Evolutionary conservation across 2,888 invertebrate species (phyloP).

Genomic region (Mystacides longicornis): DNA sequence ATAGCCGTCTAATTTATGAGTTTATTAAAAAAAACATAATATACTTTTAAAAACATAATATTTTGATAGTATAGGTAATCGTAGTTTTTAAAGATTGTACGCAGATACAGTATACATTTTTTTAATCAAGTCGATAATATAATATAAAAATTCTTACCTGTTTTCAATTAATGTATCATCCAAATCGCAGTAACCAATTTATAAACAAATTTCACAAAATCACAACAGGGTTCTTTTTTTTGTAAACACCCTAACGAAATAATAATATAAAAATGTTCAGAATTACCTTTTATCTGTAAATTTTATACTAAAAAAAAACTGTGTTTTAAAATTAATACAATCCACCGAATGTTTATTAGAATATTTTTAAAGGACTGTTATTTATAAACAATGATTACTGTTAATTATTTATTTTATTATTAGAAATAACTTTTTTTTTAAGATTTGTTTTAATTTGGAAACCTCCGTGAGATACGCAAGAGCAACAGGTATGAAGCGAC

Average conservation of each 20-base stretch:
- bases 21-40: too few species aligned
- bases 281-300: background rate
- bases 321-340: background rate
- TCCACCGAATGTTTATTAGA: slow-evolving; percentile 1
- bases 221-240: slow-evolving; percentile 18
- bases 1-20: too few species aligned
- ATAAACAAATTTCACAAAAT: slow-evolving; percentile 20
- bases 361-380: background rate
- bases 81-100: too few species aligned
- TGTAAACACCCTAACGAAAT: slow-evolving; percentile 10
- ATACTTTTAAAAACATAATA: too few species aligned
- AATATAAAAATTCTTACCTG: slow-evolving; percentile 11
- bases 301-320: slow-evolving; percentile 2
- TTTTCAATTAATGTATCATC: slow-evolving; percentile 14
- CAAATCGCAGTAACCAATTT: slow-evolving; percentile 7
- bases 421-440: slow-evolving; percentile 1
- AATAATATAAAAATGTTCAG: background rate
- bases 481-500: slow-evolving; percentile 3
- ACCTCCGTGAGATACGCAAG: background rate
- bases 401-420: background rate
- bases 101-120: too few species aligned
- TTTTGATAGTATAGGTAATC: too few species aligned
- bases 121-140: background rate
- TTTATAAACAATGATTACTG: background rate
- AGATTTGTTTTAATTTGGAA: slow-evolving; percentile 4